Base-by-base conservation (phyloP, 2,888 invertebrate species). In the Campaea margaritaria region DNA sequence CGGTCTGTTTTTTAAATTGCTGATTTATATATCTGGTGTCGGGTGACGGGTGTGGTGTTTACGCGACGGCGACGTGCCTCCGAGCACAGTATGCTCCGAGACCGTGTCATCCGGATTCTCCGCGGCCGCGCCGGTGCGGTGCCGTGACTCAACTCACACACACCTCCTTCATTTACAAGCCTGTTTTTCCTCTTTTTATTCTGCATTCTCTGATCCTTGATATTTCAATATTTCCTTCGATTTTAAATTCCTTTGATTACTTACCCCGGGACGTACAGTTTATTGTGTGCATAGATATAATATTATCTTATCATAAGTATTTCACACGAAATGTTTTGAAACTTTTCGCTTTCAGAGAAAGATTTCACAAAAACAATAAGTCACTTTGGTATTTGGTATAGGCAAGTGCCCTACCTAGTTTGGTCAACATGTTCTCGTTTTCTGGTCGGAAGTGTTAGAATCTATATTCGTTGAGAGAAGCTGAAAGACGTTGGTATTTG, bases 61-160 rank as follows among this genome's bases (percentile, higher is more conserved):
- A 71, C 72, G 73, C 60, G 64, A 49, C 60, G 64, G 49, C 68
- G 80, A 76, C 80, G 81, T 76, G 81, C 80, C 80, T 66, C 76
- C 74, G 54, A 64, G 46, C 77, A 75, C n/a, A n/a, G n/a, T n/a
- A n/a, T n/a, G n/a, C n/a, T n/a, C n/a, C n/a, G n/a, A n/a, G n/a
- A n/a, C n/a, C 62, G 39, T 61, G 31, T 31, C 43, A 43, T 55
- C 45, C 43, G 10, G 42, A 48, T 47, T 54, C 53, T 48, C 42
- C 58, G 60, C 61, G 9, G 34, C 2, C 8, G 13, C 15, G 13
- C n/a, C n/a, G n/a, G n/a, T n/a, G n/a, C n/a, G n/a, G n/a, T 5
- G 46, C 7, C 70, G 67, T 74, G 72, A 70, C 56, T 63, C 64
- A 56, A 48, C 69, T 60, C 71, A 75, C 67, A 73, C 65, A 65